Conservation (phyloP, 2,113 vertebrate species). For the Pollachius pollachius region DNA sequence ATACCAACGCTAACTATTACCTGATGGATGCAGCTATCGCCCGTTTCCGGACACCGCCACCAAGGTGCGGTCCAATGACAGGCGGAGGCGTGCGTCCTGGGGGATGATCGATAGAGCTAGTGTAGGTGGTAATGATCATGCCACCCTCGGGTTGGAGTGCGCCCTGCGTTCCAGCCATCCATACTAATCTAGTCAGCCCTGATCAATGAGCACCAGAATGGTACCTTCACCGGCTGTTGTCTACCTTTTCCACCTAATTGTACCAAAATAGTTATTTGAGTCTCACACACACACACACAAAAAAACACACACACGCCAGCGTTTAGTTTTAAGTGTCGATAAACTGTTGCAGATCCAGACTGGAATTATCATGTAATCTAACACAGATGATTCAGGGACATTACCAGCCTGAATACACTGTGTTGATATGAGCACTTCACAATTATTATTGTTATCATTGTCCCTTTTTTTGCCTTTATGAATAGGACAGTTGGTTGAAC, state of each 20-base stretch:
- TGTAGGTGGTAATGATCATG: slow-evolving; percentile 55
- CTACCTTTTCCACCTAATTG: no score
- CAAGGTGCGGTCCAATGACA: not conserved
- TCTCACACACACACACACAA: no score
- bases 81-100: not conserved
- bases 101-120: slow-evolving; percentile 39
- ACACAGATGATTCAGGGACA: not conserved
- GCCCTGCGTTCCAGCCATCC: slow-evolving; percentile 44
- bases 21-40: not conserved
- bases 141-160: slow-evolving; percentile 32
- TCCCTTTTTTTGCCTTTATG: no score
- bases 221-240: slow-evolving; percentile 33
- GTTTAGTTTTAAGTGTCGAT: no score
- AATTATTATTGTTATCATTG: no score
- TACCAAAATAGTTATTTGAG: no score
- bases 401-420: not conserved
- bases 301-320: no score
- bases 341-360: no score
- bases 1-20: not conserved
- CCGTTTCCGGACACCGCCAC: not conserved
- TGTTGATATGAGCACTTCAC: slow-evolving; percentile 16
- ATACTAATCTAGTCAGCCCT: slow-evolving; percentile 50
- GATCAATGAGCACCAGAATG: slow-evolving; percentile 47
- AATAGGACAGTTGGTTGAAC: no score
- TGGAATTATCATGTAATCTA: no score